These are phyloP conservation scores for Drosophila tristis DNA, from an alignment of 1,140 invertebrate species.

Conservation along the genomic window DNA sequence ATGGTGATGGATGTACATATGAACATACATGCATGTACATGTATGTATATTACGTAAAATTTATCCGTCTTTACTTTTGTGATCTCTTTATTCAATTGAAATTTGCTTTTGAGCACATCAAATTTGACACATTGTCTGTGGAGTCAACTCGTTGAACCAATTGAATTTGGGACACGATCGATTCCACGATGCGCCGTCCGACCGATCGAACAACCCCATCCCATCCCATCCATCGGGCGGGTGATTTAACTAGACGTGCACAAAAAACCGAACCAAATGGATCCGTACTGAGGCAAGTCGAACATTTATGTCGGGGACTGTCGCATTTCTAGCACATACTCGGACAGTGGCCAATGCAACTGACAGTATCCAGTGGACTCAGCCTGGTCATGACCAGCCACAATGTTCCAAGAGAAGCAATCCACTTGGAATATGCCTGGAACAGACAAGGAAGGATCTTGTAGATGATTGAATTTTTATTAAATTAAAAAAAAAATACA, in stretches of 20 bases:
- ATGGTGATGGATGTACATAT: neutral
- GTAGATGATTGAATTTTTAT: too few species aligned
- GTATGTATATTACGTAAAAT: neutral
- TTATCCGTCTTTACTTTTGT: neutral
- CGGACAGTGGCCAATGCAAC: conserved; percentile 32
- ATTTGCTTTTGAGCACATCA: conserved; percentile 47
- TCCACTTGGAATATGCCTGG: too few species aligned
- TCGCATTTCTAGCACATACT: conserved; percentile 66
- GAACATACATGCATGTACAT: neutral
- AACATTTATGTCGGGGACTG: conserved; percentile 24
- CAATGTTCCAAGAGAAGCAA: neutral
- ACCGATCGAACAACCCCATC: conserved; percentile 2
- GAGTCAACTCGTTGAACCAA: conserved; percentile 60
- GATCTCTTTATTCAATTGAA: conserved; percentile 55
- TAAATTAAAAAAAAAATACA: too few species aligned
- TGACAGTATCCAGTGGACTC: neutral
- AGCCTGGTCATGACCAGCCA: conserved; percentile 18
- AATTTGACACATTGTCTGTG: conserved; percentile 59
- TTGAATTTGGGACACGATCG: conserved; percentile 59
- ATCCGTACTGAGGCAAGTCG: too few species aligned
- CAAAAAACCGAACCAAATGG: conserved; percentile 42
- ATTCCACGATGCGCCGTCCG: neutral
- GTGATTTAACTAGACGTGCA: conserved; percentile 73
- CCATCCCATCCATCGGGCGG: neutral
- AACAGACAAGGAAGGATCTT: too few species aligned